Conservation (phyloP, 2,113 vertebrate genomes). For the Tapirus terrestris region DNA sequence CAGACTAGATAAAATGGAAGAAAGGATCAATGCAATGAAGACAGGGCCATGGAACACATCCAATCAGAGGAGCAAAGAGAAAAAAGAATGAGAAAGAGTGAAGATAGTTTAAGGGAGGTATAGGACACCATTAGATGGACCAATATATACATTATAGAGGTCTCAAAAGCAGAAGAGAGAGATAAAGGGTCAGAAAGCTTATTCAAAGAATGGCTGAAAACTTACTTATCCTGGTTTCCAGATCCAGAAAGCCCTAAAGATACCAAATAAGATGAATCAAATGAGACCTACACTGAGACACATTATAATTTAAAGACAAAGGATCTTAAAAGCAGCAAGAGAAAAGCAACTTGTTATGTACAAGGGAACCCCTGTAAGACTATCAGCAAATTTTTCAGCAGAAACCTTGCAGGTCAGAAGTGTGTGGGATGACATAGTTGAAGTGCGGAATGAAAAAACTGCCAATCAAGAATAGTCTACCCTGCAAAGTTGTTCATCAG, state of each 20-base stretch:
- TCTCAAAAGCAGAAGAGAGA: neutral
- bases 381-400: neutral
- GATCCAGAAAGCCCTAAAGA: neutral
- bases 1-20: neutral
- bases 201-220: neutral
- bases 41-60: neutral
- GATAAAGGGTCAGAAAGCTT: neutral
- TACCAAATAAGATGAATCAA: neutral
- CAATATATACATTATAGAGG: neutral
- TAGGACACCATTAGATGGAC: neutral
- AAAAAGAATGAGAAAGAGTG: neutral
- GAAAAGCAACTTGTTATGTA: neutral
- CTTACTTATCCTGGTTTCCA: neutral
- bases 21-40: neutral
- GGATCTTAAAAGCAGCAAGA: neutral
- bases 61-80: neutral
- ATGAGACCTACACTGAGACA: neutral
- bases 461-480: neutral
- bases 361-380: neutral
- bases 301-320: neutral
- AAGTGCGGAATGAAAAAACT: neutral
- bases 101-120: neutral
- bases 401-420: neutral
- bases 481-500: neutral
- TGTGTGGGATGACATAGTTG: neutral